A percentile compares a stretch with the other conserved stretches of the same genome.
Conservation (phyloP, 2,113 vertebrate genomes). For the Lepisosteus osseus region DNA sequence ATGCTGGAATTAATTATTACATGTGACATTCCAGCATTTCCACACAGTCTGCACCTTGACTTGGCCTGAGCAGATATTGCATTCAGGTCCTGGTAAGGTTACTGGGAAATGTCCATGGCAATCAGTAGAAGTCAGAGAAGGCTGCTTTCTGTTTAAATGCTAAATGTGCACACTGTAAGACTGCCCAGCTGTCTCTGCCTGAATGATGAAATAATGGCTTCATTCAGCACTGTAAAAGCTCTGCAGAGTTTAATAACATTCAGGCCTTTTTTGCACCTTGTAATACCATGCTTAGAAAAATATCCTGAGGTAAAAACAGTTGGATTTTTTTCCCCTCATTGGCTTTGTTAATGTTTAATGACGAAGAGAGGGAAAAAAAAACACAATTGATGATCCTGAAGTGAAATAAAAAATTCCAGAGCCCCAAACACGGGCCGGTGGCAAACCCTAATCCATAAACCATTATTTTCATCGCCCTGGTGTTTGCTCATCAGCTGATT, state of each 20-base stretch:
- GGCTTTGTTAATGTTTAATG: too few species aligned
- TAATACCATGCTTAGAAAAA: too few species aligned
- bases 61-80: conserved; percentile 13
- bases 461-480: too few species aligned
- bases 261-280: too few species aligned
- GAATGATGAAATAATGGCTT: conserved; percentile 47
- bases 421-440: neutral
- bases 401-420: neutral
- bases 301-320: too few species aligned
- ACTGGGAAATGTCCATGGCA: conserved; percentile 17
- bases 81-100: conserved; percentile 14
- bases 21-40: neutral
- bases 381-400: too few species aligned
- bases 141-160: conserved; percentile 1
- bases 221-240: conserved; percentile 38
- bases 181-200: conserved; percentile 50
- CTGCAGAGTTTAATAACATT: too few species aligned
- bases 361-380: too few species aligned
- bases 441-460: neutral
- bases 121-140: conserved; percentile 15
- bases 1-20: conserved; percentile 10
- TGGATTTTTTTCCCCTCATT: too few species aligned
- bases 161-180: conserved; percentile 27
- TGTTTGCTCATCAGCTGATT: neutral
- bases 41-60: neutral